A percentile compares a stretch with the other conserved stretches of the same genome.
Conservation (phyloP, 2,797 vertebrate species). For the Esox masquinongy region DNA sequence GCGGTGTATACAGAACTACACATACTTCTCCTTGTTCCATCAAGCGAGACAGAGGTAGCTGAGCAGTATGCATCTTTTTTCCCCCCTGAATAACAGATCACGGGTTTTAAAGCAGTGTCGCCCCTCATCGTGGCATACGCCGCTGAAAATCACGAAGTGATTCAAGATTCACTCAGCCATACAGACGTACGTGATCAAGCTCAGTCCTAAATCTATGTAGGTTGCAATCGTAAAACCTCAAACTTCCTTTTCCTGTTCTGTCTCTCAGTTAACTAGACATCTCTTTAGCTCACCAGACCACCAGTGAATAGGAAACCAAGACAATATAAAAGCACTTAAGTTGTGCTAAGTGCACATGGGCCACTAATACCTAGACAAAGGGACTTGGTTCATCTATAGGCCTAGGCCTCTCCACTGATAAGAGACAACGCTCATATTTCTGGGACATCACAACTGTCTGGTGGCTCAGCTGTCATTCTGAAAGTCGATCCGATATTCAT, state of each 20-base stretch:
- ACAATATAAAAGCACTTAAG: background rate
- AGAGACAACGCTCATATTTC: background rate
- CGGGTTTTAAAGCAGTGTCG: conserved; percentile 34
- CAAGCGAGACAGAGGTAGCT: too few species aligned
- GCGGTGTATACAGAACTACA: too few species aligned
- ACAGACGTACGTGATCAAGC: background rate
- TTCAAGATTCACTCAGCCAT: background rate
- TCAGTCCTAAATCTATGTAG: background rate
- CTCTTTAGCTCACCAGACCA: background rate
- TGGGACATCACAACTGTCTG: background rate
- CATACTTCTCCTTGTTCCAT: too few species aligned
- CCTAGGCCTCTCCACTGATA: background rate
- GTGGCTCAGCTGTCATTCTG: background rate
- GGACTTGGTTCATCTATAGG: background rate
- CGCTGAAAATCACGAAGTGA: too few species aligned
- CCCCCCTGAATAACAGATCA: conserved; percentile 5
- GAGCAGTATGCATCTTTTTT: too few species aligned
- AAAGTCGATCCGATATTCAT: background rate
- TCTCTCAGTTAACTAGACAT: background rate
- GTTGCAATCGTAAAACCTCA: background rate
- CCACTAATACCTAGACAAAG: background rate
- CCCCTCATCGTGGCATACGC: too few species aligned
- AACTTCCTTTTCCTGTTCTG: background rate
- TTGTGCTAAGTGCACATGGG: background rate
- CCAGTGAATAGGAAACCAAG: background rate